A percentile compares a stretch with the other conserved stretches of the same genome.
These are phyloP conservation scores for Bergia puertoricense DNA, from an alignment of 92 coral and sea anemone species.

Conservation along the genomic window DNA sequence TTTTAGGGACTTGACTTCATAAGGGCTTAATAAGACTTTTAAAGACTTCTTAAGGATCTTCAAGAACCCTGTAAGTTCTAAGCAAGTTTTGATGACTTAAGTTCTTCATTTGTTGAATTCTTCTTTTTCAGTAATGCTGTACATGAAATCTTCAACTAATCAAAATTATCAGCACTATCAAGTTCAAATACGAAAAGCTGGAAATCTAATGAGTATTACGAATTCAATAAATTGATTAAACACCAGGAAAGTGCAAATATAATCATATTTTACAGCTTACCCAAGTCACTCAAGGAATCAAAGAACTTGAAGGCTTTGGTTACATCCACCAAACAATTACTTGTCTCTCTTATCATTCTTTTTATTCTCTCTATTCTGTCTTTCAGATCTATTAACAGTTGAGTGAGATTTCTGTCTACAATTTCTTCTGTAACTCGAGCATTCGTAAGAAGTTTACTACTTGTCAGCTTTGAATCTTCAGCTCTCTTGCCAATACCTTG, in stretches of 20 bases:
- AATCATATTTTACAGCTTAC: conserved; percentile 41
- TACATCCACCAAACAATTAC: conserved; percentile 53
- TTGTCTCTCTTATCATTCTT: conserved; percentile 57
- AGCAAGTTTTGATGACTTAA: neutral
- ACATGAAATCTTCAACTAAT: neutral
- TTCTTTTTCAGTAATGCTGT: neutral
- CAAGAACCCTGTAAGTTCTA: too few species aligned
- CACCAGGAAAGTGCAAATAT: neutral
- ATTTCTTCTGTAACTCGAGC: conserved; percentile 53
- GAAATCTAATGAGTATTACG: neutral
- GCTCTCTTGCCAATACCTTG: conserved; percentile 55
- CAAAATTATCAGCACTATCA: neutral
- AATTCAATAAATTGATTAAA: neutral
- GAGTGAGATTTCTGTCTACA: conserved; percentile 66
- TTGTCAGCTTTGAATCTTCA: conserved; percentile 51
- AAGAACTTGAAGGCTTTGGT: conserved; percentile 48
- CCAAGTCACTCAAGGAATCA: conserved; percentile 57
- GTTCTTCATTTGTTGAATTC: too few species aligned
- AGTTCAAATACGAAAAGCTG: neutral
- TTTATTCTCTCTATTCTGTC: conserved; percentile 62
- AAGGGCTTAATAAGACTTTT: too few species aligned
- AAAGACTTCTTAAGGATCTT: too few species aligned
- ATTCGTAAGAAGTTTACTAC: conserved; percentile 37
- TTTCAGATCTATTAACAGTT: conserved; percentile 54
- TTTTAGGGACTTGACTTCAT: too few species aligned